Evolutionary conservation across 2,797 vertebrate genomes (phyloP).

Genomic region (Petrocephalus sullivani): DNA sequence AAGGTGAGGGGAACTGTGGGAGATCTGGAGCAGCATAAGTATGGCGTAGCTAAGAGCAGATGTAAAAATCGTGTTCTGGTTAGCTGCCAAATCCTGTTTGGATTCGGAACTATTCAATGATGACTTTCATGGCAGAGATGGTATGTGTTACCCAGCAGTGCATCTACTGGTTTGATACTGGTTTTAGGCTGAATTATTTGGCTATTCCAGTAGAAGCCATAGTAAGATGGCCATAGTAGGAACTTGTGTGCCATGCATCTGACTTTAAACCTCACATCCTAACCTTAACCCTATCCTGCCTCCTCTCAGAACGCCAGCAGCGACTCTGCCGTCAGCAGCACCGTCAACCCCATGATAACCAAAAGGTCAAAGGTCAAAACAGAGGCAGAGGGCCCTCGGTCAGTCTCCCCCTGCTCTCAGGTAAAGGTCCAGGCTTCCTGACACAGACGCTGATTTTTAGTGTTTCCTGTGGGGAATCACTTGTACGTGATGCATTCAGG

Average conservation of each 20-base stretch:
- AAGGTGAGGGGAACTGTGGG: conserved; percentile 64
- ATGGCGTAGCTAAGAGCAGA: neutral
- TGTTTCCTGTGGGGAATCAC: neutral
- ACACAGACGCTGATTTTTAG: conserved; percentile 28
- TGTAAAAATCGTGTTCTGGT: neutral
- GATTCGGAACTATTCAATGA: neutral
- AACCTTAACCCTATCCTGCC: conserved; percentile 14
- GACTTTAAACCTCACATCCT: neutral
- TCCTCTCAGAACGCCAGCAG: conserved; percentile 57
- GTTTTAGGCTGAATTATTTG: neutral
- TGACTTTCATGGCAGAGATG: neutral
- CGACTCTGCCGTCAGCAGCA: conserved; percentile 79
- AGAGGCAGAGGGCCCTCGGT: conserved; percentile 64
- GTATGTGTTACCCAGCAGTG: neutral
- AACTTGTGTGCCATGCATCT: neutral
- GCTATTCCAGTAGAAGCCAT: neutral
- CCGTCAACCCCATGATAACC: conserved; percentile 74
- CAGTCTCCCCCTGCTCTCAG: conserved; percentile 79
- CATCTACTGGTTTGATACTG: neutral
- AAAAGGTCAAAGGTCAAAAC: conserved; percentile 84
- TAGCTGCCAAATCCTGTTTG: neutral
- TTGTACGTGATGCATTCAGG: neutral
- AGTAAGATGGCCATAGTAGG: neutral
- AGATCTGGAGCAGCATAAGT: neutral
- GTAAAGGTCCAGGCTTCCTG: conserved; percentile 51